Evolutionary conservation across 2,888 invertebrate species (phyloP).

Genomic region (Parnassius apollo): DNA sequence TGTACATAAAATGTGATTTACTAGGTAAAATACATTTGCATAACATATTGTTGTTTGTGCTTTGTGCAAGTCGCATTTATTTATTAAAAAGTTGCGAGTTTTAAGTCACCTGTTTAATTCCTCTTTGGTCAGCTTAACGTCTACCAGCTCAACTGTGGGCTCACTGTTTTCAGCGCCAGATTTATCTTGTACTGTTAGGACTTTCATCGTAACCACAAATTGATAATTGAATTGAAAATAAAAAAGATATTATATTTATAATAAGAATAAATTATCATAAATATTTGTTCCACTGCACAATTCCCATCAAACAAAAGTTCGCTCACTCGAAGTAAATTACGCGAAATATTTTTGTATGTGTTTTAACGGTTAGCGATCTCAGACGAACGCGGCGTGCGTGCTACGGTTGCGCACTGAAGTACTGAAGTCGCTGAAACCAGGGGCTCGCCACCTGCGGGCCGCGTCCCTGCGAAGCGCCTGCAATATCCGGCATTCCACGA

Average conservation of each 20-base stretch:
- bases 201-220: constrained; percentile 55
- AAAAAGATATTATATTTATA: background rate
- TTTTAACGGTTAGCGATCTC: no score
- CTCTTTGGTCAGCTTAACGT: constrained; percentile 60
- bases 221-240: no score
- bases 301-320: constrained; percentile 12
- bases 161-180: constrained; percentile 63
- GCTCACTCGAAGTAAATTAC: constrained; percentile 4
- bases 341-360: constrained; percentile 30
- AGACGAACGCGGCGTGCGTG: constrained; percentile 41
- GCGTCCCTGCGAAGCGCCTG: constrained; percentile 40
- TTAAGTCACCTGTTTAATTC: constrained; percentile 64
- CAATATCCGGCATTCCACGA: constrained; percentile 77
- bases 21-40: no score
- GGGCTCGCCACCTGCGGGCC: constrained; percentile 30
- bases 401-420: constrained; percentile 35
- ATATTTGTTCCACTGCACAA: constrained; percentile 16
- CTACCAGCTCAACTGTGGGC: constrained; percentile 55
- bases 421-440: constrained; percentile 29
- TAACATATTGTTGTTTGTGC: no score
- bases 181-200: constrained; percentile 63
- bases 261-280: background rate
- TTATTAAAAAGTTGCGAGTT: background rate
- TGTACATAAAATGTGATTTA: no score
- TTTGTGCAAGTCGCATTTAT: no score